Base-by-base conservation (phyloP, 53 echinoderm and acorn worm species). In the Glandiceps talaboti region DNA sequence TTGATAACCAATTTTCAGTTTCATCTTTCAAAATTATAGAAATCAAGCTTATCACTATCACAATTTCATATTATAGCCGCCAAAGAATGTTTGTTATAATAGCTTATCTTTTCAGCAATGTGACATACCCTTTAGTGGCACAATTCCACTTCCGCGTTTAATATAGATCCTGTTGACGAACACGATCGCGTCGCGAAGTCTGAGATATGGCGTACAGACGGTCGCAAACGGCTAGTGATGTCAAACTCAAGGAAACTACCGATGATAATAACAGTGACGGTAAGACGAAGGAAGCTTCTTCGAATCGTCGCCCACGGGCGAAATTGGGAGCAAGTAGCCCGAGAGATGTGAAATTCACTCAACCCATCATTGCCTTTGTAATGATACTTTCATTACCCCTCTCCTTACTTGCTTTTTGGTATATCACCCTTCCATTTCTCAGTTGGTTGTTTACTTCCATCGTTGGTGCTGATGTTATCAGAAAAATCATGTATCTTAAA, bases 321-420 rank as follows among this genome's bases (percentile, higher is more conserved):
- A 45, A 45, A 45, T 45, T 12, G 6, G 64, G 64, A 45, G 64
- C 64, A 6, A 45, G 64, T 20, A 45, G 64, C 25, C 79, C 79
- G 1, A 28, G 31, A 26, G 14, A 78, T 1, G n/a, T 78, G 31
- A 26, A 74, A 26, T 32, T 26, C 0, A 78, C 33, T 10, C 73
- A 84, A 26, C 77, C 76, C 33, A 73, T 76, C 73, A 33, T 88
- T 26, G 88, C 81, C 26, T 72, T 82, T 1, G 28, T 88, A 32
- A 81, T 88, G 82, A 79, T 33, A 26, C 27, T 88, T 31, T 81
- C 81, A 28, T 64, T 88, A 30, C 88, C 88, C 27, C 32, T 88
- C 14, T 81, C 88, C 1, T 77, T 88, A 1, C 75, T 88, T 6
- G 78, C 81, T 30, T 82, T 88, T 30, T 88, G 88, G 88, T 77